Base-by-base conservation (phyloP, 2,113 vertebrate genomes). In the Hymenochirus boettgeri region DNA sequence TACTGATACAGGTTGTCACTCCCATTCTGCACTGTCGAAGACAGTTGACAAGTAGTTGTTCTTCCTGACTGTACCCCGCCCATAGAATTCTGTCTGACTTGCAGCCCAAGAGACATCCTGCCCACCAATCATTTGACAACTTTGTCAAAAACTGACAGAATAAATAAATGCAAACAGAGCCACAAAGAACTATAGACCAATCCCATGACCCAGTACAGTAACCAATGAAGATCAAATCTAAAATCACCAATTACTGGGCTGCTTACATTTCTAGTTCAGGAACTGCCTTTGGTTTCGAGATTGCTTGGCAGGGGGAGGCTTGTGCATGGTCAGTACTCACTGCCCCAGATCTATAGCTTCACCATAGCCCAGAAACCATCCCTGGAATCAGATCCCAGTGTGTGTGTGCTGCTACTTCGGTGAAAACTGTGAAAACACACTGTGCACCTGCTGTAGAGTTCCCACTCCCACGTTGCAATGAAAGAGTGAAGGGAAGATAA, bases 261-360 rank as follows among this genome's bases (percentile, higher is more conserved):
- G 22, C 56, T 67, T 67, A 52, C 64, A 59, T 45, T 5, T 10
- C 31, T 37, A 52, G 31, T 59, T 57, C 64, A 67, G 64, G 64
- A 67, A 67, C 64, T 59, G 55, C 39, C 64, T 67, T 39, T 48
- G 63, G 42, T 66, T 66, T 66, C 42, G 22, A 57, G 63, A 51
- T 58, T 66, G 63, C 63, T 35, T 57, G 63, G 54, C 55, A 66
- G 54, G 39, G 62, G 53, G 39, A 35, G 53, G 12, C 19, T 3
- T 25, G 21, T 63, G 61, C 61, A 63, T 63, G 61, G 61, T n/a
- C 61, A 63, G 13, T 21, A 22, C 7, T 37, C 2, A 5, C 61
- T 50, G 61, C n/a, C n/a, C 47, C 61, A 9, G 48, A 22, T 13
- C 60, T 19, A 25, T 45, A 50, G 58, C 58, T 61, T 45, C 25